Base-by-base conservation (phyloP, 2,888 invertebrate species). In the Flabesymbios commensalis region DNA sequence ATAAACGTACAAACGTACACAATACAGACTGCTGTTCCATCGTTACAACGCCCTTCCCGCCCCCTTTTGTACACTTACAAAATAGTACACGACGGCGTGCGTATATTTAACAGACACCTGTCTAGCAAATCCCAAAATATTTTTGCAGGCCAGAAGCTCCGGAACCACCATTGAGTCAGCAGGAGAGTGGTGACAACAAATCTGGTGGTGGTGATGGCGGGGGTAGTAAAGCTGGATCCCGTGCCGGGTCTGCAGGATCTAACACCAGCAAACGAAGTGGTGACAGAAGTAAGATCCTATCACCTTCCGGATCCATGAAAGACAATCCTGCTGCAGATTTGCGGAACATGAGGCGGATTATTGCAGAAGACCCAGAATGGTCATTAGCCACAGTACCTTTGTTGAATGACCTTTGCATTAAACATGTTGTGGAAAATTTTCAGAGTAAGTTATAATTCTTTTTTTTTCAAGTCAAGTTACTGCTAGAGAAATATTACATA, bases 311-410 rank as follows among this genome's bases (percentile, higher is more conserved):
- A 14, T 22, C 45, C 5, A 32, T 43, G 42, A 62, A 49, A 22
- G 61, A 63, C 33, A 69, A 69, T 32, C 69, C 67, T 5, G 61
- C 70, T 0, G 64, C 62, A 2, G 73, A 73, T 47, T 48, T 56
- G 19, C 48, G 73, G 31, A 71, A 65, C 60, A 68, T 74, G 64
- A 55, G 83, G 42, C 56, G 81, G 45, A 81, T 83, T 36, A 82
- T 83, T 48, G 82, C 83, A 29, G 83, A 83, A 57, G 83, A 83
- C 72, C 76, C 77, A 2, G 80, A 81, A 59, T 83, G 81, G 79
- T 80, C 80, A 17, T 69, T 82, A 32, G 80, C 79, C 14, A 82
- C 78, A n/a, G 81, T 83, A 1, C 81, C 83, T 5, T 60, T 77
- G 2, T 70, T 83, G 22, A 73, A 70, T 3, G 80, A 82, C 52